Base-by-base conservation (phyloP, 2,888 invertebrate species). In the Cataglyphis rosenhaueri region DNA sequence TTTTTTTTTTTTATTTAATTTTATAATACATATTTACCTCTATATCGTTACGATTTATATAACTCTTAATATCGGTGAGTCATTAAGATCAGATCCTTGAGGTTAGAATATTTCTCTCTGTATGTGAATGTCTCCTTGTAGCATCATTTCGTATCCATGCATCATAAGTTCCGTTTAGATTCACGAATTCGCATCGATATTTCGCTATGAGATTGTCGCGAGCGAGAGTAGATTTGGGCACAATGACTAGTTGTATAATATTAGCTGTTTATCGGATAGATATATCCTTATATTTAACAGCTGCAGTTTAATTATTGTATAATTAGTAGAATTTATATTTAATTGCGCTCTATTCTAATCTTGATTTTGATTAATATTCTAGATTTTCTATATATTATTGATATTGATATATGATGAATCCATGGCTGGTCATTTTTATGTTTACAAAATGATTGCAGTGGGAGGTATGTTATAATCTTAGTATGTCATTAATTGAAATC, bases 231-330 rank as follows among this genome's bases (percentile, higher is more conserved):
- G 86, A 90, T 88, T 90, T 87, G 87, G 85, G 88, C 84, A 89
- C 88, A 86, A 88, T 89, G 88, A 90, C 86, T 91, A 92, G 90
- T 76, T 92, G 91, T 92, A 92, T 88, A 86, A 92, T 92, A 91
- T 91, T 90, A 91, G 87, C 88, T 89, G 87, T 91, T 91, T 87
- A 88, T 85, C 82, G 44, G 32, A 83, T 87, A 87, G 85, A 86
- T 88, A 52, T 52, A 83, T 87, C 83, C 83, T 87, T 87, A 87
- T 89, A 91, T 91, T 92, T 90, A 91, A 91, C 73, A 91, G 90
- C 91, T 92, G 90, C 91, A 90, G 84, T 87, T 83, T 85, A 32
- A 88, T 91, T 87, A 82, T 89, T 83, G 85, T 90, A 87, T 89
- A 88, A 90, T 88, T 88, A 89, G 83, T 90, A 85, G 87, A 52